Evolutionary conservation across 2,888 invertebrate genomes (phyloP), one percentile per base, ranked within the genome.

Genomic region (Leptopilina myrica): DNA sequence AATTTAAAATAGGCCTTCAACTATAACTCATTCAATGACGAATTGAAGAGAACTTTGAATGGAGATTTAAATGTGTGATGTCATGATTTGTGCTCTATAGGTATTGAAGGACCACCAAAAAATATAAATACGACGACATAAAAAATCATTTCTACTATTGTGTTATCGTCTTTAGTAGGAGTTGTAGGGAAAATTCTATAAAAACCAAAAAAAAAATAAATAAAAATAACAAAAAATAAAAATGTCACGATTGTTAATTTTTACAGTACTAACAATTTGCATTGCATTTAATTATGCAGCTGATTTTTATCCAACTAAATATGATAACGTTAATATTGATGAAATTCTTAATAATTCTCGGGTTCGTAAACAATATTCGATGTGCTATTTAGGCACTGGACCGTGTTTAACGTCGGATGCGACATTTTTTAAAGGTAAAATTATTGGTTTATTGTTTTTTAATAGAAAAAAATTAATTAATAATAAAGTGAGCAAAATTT

Each of bases 351-450:
- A 69, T 5, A 88, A 89, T 80, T 86, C 86, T 11, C 77, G 78
- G 9, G 59, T 87, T 12, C 85, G 89, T 6, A 82, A 85, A 53
- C 85, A 87, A 49, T 89, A 90, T 78, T 88, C 88, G 65, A 79
- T 84, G 0, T 90, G 90, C 67, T 86, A 90, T 62, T 82, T 87
- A 79, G 88, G 86, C 33, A 81, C 77, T 3, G 85, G 83, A 77
- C 86, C 87, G 0, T 88, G 88, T 78, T 7, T 84, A 6, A 85
- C 87, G 5, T 79, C 82, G 0, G 88, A 86, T 49, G 83, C 86
- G 4, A 79, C 79, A 77, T 86, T 85, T 14, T 85, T 85, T 67
- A 86, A 84, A 86, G 84, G 87, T 86, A 73, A 26, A 2, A 1
- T 26, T 20, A 33, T 6, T 14, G 9, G 33, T 73, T 69, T 14